Evolutionary conservation across 1,140 invertebrate genomes (phyloP).

Genomic region (Octopus sinensis): DNA sequence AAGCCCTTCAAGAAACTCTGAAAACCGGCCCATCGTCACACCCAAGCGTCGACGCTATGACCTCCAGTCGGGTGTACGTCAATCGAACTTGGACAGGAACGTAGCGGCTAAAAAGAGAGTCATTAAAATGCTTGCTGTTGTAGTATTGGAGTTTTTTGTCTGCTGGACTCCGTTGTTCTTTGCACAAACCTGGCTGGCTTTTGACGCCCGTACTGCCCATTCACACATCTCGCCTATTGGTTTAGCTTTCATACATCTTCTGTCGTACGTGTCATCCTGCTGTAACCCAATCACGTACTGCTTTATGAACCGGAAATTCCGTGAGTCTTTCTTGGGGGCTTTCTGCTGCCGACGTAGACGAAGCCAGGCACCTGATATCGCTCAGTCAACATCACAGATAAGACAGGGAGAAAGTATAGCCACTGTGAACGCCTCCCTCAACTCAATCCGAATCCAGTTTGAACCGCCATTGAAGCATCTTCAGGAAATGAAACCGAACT

Average conservation of each 20-base stretch:
- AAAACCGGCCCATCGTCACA: too few species aligned
- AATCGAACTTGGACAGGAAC: slow-evolving; percentile 72
- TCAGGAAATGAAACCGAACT: too few species aligned
- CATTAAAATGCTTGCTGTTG: slow-evolving; percentile 87
- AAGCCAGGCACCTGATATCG: slow-evolving; percentile 21
- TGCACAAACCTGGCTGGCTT: slow-evolving; percentile 78
- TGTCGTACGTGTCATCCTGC: slow-evolving; percentile 83
- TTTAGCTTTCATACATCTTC: slow-evolving; percentile 74
- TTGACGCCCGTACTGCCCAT: slow-evolving; percentile 62
- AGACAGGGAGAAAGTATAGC: slow-evolving; percentile 11
- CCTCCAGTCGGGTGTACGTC: slow-evolving; percentile 20
- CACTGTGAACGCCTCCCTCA: slow-evolving; percentile 16
- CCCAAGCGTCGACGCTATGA: too few species aligned
- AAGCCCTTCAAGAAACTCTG: too few species aligned
- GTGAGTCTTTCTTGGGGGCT: slow-evolving; percentile 73
- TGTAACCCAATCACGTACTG: slow-evolving; percentile 64
- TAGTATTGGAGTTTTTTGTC: slow-evolving; percentile 87
- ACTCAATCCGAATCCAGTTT: background rate
- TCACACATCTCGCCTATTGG: slow-evolving; percentile 45
- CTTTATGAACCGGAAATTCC: slow-evolving; percentile 86
- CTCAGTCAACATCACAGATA: slow-evolving; percentile 66
- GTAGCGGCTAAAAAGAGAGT: slow-evolving; percentile 77
- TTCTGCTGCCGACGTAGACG: slow-evolving; percentile 63
- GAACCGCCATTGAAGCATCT: too few species aligned
- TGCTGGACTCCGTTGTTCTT: slow-evolving; percentile 89